Conservation (phyloP, 2,113 vertebrate species). For the Xiphophorus hellerii region DNA sequence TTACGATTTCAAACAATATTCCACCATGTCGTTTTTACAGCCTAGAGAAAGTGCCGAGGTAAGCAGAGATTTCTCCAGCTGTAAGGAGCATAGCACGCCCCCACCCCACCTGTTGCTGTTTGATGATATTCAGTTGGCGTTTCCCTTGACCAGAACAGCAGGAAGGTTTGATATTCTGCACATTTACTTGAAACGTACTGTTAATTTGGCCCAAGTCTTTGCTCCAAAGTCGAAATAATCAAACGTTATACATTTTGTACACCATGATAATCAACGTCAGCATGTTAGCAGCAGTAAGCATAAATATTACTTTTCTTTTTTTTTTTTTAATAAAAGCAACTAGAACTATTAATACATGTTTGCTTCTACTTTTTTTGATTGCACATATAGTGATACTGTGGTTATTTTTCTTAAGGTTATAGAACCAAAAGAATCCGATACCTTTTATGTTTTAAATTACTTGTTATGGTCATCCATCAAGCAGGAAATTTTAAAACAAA, state of each 20-base stretch:
- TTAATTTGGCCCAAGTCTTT: not conserved
- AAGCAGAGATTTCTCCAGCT: not conserved
- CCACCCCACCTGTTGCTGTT: not conserved
- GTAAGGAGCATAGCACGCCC: not conserved
- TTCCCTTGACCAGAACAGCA: not conserved
- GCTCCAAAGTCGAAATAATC: not conserved
- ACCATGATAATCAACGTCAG: not conserved
- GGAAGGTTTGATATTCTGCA: not conserved
- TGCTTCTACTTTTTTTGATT: not conserved
- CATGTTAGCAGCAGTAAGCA: not conserved
- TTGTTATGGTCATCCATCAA: not conserved
- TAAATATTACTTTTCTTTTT: not conserved
- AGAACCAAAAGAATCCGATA: not conserved
- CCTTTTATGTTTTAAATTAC: not conserved
- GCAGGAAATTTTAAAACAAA: constrained; percentile 8
- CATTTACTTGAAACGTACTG: not conserved
- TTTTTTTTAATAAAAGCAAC: not conserved
- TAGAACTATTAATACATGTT: not conserved
- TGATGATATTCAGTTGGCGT: not conserved
- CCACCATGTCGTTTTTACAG: not conserved
- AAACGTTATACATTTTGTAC: not conserved
- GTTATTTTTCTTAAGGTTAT: not conserved
- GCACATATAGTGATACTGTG: not conserved
- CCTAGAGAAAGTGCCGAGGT: not conserved
- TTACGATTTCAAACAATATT: too few relatives aligned